Evolutionary conservation across 2,888 invertebrate genomes (phyloP), one percentile per base, ranked within the genome.

Genomic region (Drymonia ruficornis): DNA sequence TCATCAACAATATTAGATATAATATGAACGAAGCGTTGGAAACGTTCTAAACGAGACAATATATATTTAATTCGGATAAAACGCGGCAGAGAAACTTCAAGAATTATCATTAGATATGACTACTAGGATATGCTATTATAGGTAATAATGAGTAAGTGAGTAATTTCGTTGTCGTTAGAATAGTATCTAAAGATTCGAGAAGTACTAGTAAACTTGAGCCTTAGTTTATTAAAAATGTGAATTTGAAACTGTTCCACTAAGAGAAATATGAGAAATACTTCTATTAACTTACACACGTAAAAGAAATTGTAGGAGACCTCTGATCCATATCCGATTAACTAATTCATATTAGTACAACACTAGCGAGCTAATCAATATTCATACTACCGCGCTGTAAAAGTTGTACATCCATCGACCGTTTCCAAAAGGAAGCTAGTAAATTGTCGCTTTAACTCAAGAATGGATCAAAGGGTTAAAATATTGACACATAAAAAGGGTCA

Each of bases 101-200:
- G 70, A 74, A 70, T 67, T 62, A 78, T 66, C 64, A 65, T 76
- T 74, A 87, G 84, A 85, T 89, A 90, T 88, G 83, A 83, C 87
- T 89, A 90, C 84, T 57, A 88, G 89, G 89, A 90, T 89, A 89
- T 89, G 88, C 87, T 87, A 86, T 76, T 67, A 67, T 73, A 23
- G 23, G 23, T 23, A 75, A 72, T 78, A 76, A 77, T 78, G 72
- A 80, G 74, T 80, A 82, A 81, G 74, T 77, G 76, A 83, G 75
- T 78, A 76, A 81, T 74, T 75, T 87, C 83, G 87, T 87, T 85
- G 83, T 85, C 77, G 76, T 74, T 79, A 81, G 78, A 77, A 75
- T 72, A 72, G 62, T 68, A 76, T 71, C 84, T 86, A 87, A 78
- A 74, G 81, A 83, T 76, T 69, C 59, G 75, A 80, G 74, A 81